phyloP scores from a whole-genome alignment of 2,888 invertebrate species.

The Clistopyga incitator region DNA sequence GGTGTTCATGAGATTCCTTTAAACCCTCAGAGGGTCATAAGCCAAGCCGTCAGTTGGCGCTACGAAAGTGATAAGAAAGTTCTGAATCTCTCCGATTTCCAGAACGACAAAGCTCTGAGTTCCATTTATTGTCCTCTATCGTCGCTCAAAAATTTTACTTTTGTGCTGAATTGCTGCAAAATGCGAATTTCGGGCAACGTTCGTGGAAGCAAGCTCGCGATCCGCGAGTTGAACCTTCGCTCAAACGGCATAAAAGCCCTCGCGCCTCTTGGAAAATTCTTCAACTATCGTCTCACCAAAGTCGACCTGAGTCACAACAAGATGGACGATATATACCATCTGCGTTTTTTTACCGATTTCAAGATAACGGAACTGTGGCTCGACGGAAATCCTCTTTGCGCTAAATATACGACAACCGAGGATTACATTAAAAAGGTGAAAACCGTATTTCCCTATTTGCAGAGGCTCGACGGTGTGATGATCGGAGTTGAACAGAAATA shows the following conservation, averaged over 20 bases:
- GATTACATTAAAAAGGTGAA: conserved; percentile 79
- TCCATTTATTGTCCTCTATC: conserved; percentile 80
- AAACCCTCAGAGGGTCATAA: conserved; percentile 75
- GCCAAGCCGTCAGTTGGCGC: conserved; percentile 73
- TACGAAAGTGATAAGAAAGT: conserved; percentile 75
- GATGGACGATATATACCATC: conserved; percentile 74
- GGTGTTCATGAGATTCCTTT: conserved; percentile 72
- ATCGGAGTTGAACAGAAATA: conserved; percentile 77
- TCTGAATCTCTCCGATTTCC: conserved; percentile 79
- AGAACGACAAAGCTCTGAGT: conserved; percentile 75
- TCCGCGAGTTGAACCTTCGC: conserved; percentile 78
- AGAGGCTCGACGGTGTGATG: conserved; percentile 79
- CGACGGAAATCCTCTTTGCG: conserved; percentile 82
- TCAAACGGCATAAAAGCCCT: conserved; percentile 76
- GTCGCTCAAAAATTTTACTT: conserved; percentile 75
- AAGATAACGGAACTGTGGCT: conserved; percentile 81
- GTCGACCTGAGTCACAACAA: conserved; percentile 80
- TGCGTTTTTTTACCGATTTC: conserved; percentile 79
- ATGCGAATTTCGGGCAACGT: conserved; percentile 68
- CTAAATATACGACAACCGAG: conserved; percentile 72
- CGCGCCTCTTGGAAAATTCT: conserved; percentile 77
- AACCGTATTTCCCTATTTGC: conserved; percentile 78
- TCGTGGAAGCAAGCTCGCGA: conserved; percentile 73
- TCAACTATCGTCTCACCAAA: conserved; percentile 76
- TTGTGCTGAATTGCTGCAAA: conserved; percentile 75